Percentiles rank a stretch among this genome's conserved stretches.
Conservation (phyloP, 2,888 invertebrate genomes). For the Drosophila sordidula region DNA sequence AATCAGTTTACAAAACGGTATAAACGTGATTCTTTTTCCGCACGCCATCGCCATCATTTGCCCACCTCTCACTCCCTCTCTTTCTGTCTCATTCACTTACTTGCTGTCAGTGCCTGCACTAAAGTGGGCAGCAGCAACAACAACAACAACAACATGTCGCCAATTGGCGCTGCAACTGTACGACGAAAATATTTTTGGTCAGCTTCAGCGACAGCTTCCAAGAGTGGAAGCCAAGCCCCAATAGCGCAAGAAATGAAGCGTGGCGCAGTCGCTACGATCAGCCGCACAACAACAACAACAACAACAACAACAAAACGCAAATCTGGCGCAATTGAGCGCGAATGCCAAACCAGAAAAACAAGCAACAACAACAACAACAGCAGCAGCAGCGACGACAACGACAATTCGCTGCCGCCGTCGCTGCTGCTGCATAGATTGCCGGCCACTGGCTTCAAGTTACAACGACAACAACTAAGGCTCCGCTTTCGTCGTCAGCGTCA, state of each 20-base stretch:
- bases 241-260: slow-evolving; percentile 72
- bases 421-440: slow-evolving; percentile 69
- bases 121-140: slow-evolving; percentile 24
- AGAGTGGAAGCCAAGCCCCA: slow-evolving; percentile 54
- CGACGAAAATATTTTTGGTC: slow-evolving; percentile 37
- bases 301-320: slow-evolving; percentile 61
- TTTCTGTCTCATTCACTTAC: not conserved
- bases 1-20: slow-evolving; percentile 80
- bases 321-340: slow-evolving; percentile 81
- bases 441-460: slow-evolving; percentile 72
- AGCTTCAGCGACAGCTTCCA: slow-evolving; percentile 27
- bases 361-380: slow-evolving; percentile 48
- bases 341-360: slow-evolving; percentile 80
- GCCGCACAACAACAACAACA: slow-evolving; percentile 30
- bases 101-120: slow-evolving; percentile 24
- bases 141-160: slow-evolving; percentile 46
- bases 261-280: slow-evolving; percentile 60
- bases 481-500: slow-evolving; percentile 42
- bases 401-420: slow-evolving; percentile 25
- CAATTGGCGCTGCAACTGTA: slow-evolving; percentile 77
- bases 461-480: slow-evolving; percentile 17
- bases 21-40: slow-evolving; percentile 76
- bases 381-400: slow-evolving; percentile 11
- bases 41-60: slow-evolving; percentile 54
- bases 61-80: slow-evolving; percentile 12